Evolutionary conservation across 2,113 vertebrate genomes (phyloP).

Genomic region (Actenoides hombroni): DNA sequence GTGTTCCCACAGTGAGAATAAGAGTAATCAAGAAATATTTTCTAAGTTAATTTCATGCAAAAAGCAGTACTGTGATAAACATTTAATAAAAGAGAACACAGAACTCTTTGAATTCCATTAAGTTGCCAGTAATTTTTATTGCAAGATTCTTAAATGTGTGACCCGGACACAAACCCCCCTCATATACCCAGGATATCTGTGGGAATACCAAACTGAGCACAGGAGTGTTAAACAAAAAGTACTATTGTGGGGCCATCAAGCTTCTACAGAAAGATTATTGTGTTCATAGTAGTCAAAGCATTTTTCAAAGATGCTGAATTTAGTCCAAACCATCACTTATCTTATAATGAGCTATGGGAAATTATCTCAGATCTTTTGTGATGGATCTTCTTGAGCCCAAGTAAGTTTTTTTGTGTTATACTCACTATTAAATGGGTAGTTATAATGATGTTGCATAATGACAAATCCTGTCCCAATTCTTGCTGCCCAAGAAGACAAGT

Average conservation of each 20-base stretch:
- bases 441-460: neutral
- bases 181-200: constrained; percentile 22
- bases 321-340: constrained; percentile 11
- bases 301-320: constrained; percentile 5
- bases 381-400: neutral
- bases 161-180: neutral
- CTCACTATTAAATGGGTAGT: neutral
- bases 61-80: constrained; percentile 4
- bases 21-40: constrained; percentile 30
- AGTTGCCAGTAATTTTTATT: constrained; percentile 42
- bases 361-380: constrained; percentile 30
- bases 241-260: neutral
- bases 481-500: neutral
- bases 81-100: constrained; percentile 49
- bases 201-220: constrained; percentile 14
- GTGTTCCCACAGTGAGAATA: constrained; percentile 30
- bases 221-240: constrained; percentile 31
- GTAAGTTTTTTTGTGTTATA: neutral
- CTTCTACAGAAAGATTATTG: constrained; percentile 53
- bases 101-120: constrained; percentile 29
- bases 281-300: neutral
- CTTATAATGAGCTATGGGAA: neutral
- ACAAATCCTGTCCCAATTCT: neutral
- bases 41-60: constrained; percentile 25
- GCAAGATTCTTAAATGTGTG: constrained; percentile 3